phyloP scores from a whole-genome alignment of 1,140 invertebrate genomes.

The Venturia canescens region DNA sequence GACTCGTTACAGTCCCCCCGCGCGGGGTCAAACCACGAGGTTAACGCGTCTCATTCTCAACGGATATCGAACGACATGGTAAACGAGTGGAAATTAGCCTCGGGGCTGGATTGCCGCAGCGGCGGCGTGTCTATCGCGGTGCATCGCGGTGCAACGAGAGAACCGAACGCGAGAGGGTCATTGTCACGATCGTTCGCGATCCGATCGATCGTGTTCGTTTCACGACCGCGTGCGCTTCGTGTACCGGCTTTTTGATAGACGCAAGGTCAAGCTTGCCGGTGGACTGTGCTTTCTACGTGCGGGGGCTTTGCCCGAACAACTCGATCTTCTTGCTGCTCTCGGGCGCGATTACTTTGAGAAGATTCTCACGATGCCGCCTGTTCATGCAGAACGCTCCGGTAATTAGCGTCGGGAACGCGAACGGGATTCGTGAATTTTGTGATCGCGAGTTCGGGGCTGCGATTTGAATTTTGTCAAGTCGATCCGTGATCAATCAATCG shows the following conservation, averaged over 20 bases:
- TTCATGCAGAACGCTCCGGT: too few relatives aligned
- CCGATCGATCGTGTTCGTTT: slow-evolving; percentile 29
- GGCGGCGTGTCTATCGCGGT: slow-evolving; percentile 2
- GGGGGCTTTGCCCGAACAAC: background rate
- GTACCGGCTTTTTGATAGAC: background rate
- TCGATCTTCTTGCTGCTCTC: background rate
- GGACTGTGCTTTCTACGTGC: background rate
- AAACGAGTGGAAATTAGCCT: slow-evolving; percentile 31
- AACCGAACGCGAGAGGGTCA: slow-evolving; percentile 31
- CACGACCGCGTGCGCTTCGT: background rate
- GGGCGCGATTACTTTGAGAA: background rate
- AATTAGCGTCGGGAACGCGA: too few relatives aligned
- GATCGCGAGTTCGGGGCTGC: too few relatives aligned
- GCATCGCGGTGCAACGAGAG: slow-evolving; percentile 24
- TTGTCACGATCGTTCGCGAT: slow-evolving; percentile 38
- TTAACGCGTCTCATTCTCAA: background rate
- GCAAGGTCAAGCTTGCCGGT: slow-evolving; percentile 10
- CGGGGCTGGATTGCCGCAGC: background rate
- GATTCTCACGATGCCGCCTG: background rate
- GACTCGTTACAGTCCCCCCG: background rate
- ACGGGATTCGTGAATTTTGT: too few relatives aligned
- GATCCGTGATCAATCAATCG: background rate
- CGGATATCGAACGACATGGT: slow-evolving; percentile 11
- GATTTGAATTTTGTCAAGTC: too few relatives aligned
- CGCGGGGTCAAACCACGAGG: slow-evolving; percentile 3